A percentile compares a stretch with the other conserved stretches of the same genome.
Evolutionary conservation across 2,888 invertebrate genomes (phyloP).

Genomic region (Amblyteles armatorius): DNA sequence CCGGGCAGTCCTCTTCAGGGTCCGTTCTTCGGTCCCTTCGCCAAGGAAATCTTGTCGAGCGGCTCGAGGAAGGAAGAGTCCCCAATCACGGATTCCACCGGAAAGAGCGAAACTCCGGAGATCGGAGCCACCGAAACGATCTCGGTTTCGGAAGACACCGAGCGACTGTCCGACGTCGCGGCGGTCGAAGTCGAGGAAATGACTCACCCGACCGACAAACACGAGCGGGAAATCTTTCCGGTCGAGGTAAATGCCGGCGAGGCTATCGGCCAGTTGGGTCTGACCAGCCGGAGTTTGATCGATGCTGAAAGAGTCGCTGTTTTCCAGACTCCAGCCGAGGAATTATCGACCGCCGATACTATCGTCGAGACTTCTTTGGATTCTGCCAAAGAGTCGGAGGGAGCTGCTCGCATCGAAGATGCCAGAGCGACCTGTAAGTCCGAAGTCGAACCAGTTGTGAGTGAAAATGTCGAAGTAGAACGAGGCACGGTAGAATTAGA

Average conservation of each 20-base stretch:
- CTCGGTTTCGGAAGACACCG: neutral
- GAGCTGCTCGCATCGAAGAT: constrained; percentile 54
- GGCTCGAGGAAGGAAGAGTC: neutral
- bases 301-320: constrained; percentile 75
- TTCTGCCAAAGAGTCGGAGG: constrained; percentile 69
- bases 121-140: constrained; percentile 25
- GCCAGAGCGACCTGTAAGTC: constrained; percentile 82
- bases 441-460: constrained; percentile 78
- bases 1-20: constrained; percentile 73
- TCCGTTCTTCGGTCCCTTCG: constrained; percentile 77
- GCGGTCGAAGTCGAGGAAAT: constrained; percentile 33
- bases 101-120: constrained; percentile 13
- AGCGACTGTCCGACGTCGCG: neutral
- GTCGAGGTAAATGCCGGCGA: constrained; percentile 75
- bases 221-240: constrained; percentile 71
- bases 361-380: constrained; percentile 70
- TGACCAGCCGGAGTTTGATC: constrained; percentile 68
- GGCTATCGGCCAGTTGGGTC: constrained; percentile 14
- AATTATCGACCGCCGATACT: constrained; percentile 64
- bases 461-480: constrained; percentile 79
- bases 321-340: constrained; percentile 78
- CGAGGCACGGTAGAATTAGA: constrained; percentile 83
- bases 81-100: neutral
- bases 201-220: constrained; percentile 65
- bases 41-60: constrained; percentile 71